Evolutionary conservation across 2,113 vertebrate genomes (phyloP), one percentile per base, ranked within the genome.

Genomic region (Bothrops jararaca): DNA sequence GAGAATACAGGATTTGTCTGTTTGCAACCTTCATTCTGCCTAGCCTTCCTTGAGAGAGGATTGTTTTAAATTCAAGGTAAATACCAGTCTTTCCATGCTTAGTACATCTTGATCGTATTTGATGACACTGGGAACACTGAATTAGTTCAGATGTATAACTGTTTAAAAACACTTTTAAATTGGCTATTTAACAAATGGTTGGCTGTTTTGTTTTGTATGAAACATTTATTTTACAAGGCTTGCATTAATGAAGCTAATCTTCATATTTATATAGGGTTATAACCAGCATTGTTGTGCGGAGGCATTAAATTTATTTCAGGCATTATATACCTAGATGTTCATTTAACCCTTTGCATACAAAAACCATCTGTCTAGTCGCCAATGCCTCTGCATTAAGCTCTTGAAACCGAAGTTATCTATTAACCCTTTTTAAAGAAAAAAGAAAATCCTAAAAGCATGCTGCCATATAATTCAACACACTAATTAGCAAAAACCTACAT

Each of bases 371-470:
- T 92, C 89, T 34, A 23, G 87, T 90, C 89, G 94, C 94, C 50
- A 95, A 89, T 85, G 34, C 92, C 90, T 60, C 90, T 85, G 89
- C 93, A 85, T 91, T 56, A 92, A 85, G 90, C 91, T 92, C 56
- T 93, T 6, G 85, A 52, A 85, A 24, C 5, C 18, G 0, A 29
- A 39, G 0, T 22, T 56, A 91, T 85, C 34, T 92, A 85, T 95
- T 91, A 90, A 94, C 64, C 2, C 24, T 50, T 18, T 18, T 60
- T 87, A 34, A 29, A 7, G 26, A 5, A 1, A 60, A 86, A 58
- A 24, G 48, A 93, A 93, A 93, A 52, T 92, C 89, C 93, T 88
- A 42, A 89, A 93, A 97, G 89, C 85, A 90, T 93, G 95, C 88
- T 92, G 74, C 93, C 89, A 85, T 88, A 45, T 64, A 91, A 86